These are phyloP conservation scores for Cyprinella venusta DNA, from an alignment of 2,797 vertebrate species.

Conservation along the genomic window DNA sequence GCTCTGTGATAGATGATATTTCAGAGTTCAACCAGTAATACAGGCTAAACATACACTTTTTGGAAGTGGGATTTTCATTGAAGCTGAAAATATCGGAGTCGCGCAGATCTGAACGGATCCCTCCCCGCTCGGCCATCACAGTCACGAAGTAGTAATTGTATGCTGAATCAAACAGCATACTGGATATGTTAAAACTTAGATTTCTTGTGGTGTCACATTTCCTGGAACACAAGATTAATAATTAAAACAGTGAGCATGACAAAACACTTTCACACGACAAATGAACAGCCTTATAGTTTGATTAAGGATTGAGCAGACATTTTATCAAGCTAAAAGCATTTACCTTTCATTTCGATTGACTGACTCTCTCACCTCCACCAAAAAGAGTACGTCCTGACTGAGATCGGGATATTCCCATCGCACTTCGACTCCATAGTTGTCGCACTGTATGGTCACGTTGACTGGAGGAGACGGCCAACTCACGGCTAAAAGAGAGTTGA, in stretches of 20 bases:
- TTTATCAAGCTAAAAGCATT: background rate
- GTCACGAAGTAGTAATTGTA: background rate
- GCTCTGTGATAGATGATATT: background rate
- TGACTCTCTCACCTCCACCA: background rate
- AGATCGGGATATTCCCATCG: slow-evolving; percentile 45
- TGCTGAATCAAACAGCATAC: background rate
- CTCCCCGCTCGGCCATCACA: slow-evolving; percentile 52
- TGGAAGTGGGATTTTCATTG: accelerated
- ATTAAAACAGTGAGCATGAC: background rate
- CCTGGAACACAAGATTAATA: background rate
- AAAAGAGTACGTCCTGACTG: background rate
- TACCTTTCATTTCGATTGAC: accelerated
- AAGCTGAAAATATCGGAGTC: slow-evolving; percentile 3
- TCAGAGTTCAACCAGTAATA: background rate
- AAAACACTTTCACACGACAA: background rate
- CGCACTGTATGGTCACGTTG: slow-evolving; percentile 53
- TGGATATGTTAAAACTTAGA: slow-evolving; percentile 3
- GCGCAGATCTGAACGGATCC: accelerated
- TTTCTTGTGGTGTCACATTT: accelerated
- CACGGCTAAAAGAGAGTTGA: background rate
- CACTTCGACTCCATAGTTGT: slow-evolving; percentile 55
- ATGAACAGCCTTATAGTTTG: background rate
- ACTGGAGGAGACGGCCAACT: slow-evolving; percentile 58
- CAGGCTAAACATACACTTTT: slow-evolving; percentile 49
- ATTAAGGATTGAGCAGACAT: background rate